These are phyloP conservation scores for Holothuria leucospilota DNA, from an alignment of 53 echinoderm and acorn worm genomes.

Conservation along the genomic window DNA sequence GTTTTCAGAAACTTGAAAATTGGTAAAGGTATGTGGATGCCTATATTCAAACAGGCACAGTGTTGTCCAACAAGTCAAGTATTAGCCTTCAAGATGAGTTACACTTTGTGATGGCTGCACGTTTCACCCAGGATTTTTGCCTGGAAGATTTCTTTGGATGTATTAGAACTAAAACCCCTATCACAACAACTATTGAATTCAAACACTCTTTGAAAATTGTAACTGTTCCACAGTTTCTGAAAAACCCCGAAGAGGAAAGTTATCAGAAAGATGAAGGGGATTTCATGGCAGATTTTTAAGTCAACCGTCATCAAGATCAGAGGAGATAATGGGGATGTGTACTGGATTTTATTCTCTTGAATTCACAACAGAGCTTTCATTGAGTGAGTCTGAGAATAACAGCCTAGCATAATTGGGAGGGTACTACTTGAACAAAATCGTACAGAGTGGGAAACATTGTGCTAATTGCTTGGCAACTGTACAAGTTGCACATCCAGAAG, in stretches of 20 bases:
- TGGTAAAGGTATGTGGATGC: background rate
- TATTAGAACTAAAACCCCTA: slow-evolving; percentile 61
- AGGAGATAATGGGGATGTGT: too few relatives aligned
- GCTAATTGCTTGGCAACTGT: slow-evolving; percentile 7
- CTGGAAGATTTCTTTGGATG: slow-evolving; percentile 62
- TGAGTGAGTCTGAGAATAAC: slow-evolving; percentile 14
- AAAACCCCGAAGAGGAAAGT: slow-evolving; percentile 1
- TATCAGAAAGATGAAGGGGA: slow-evolving; percentile 53
- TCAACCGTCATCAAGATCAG: background rate
- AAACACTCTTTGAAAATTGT: background rate
- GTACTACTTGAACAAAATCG: slow-evolving; percentile 18
- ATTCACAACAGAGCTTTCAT: slow-evolving; percentile 16
- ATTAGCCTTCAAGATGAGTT: slow-evolving; percentile 40
- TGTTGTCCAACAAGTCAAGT: background rate
- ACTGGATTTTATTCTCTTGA: background rate
- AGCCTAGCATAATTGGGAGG: slow-evolving; percentile 24
- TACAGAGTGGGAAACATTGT: slow-evolving; percentile 7
- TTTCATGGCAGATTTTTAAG: slow-evolving; percentile 48
- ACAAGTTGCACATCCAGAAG: background rate
- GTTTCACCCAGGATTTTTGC: slow-evolving; percentile 68
- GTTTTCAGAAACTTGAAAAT: slow-evolving; percentile 15
- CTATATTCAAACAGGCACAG: background rate
- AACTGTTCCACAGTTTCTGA: slow-evolving; percentile 22
- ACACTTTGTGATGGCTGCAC: slow-evolving; percentile 51
- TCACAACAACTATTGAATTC: slow-evolving; percentile 64